phyloP scores from a whole-genome alignment of 2,888 invertebrate species.

The Perithous albicinctus region DNA sequence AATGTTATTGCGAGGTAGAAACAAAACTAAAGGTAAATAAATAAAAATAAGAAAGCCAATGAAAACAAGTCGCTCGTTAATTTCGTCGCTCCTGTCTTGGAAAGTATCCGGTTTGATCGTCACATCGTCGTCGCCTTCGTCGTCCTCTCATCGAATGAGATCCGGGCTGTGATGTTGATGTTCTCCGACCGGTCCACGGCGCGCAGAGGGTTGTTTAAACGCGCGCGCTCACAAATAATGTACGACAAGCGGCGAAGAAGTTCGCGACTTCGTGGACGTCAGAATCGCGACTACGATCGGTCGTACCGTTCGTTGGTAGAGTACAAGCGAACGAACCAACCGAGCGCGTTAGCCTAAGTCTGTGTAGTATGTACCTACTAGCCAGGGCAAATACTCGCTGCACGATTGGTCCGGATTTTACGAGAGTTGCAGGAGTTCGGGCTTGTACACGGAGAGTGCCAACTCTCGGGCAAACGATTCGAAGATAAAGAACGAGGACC shows the following conservation, averaged over 20 bases:
- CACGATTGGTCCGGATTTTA: slow-evolving; percentile 69
- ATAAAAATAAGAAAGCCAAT: slow-evolving; percentile 31
- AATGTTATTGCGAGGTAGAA: background rate
- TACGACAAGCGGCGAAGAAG: slow-evolving; percentile 38
- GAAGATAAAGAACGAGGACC: slow-evolving; percentile 65
- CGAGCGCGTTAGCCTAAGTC: slow-evolving; percentile 46
- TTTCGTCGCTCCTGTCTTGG: slow-evolving; percentile 58
- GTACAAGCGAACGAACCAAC: slow-evolving; percentile 56
- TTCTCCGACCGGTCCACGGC: slow-evolving; percentile 37
- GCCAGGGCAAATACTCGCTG: slow-evolving; percentile 45
- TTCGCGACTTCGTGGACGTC: slow-evolving; percentile 46
- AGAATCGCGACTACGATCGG: slow-evolving; percentile 65
- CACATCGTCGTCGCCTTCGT: slow-evolving; percentile 9
- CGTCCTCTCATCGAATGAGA: slow-evolving; percentile 41
- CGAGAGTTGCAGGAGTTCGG: slow-evolving; percentile 64
- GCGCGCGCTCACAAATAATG: slow-evolving; percentile 28
- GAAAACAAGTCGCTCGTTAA: slow-evolving; percentile 56
- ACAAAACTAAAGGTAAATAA: slow-evolving; percentile 15
- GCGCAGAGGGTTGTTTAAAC: slow-evolving; percentile 16
- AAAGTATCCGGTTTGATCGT: slow-evolving; percentile 61
- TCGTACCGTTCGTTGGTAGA: slow-evolving; percentile 51
- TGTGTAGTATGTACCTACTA: slow-evolving; percentile 14
- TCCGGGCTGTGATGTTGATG: slow-evolving; percentile 36
- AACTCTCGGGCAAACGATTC: slow-evolving; percentile 68
- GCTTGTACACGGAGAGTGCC: slow-evolving; percentile 51